Percentiles rank a stretch among this genome's conserved stretches.
These are phyloP conservation scores for Drosophila planitibia DNA, from an alignment of 2,888 invertebrate genomes.

Conservation along the genomic window DNA sequence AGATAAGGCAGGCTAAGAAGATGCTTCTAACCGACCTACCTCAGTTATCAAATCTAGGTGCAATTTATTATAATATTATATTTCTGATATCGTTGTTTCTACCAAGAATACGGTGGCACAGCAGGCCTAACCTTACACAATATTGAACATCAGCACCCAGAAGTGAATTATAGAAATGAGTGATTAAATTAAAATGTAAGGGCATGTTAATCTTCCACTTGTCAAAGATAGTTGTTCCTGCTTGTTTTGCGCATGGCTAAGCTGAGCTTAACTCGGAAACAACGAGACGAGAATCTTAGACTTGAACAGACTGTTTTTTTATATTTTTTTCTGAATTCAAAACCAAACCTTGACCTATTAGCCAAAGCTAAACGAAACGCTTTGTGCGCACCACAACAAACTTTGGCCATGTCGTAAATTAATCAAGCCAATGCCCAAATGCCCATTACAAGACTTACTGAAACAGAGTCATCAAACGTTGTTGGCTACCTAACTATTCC, in stretches of 20 bases:
- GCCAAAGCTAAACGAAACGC: slow-evolving; percentile 61
- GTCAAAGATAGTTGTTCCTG: background rate
- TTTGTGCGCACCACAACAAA: slow-evolving; percentile 48
- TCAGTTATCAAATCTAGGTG: background rate
- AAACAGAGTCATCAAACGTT: slow-evolving; percentile 74
- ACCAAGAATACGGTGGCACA: background rate
- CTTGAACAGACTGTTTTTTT: slow-evolving; percentile 12
- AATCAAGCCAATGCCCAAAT: slow-evolving; percentile 61
- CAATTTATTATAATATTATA: background rate
- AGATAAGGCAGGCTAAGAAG: background rate
- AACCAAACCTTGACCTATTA: slow-evolving; percentile 69
- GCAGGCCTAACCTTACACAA: background rate
- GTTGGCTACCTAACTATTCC: slow-evolving; percentile 46
- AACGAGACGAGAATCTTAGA: slow-evolving; percentile 38
- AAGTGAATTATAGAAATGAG: background rate
- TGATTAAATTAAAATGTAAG: background rate
- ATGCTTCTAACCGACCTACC: background rate
- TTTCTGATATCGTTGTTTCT: background rate
- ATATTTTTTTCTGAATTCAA: slow-evolving; percentile 19
- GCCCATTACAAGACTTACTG: slow-evolving; percentile 52
- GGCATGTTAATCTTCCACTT: background rate
- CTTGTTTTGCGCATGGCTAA: slow-evolving; percentile 5
- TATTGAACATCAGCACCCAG: background rate
- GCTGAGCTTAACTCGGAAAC: slow-evolving; percentile 5
- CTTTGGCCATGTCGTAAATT: slow-evolving; percentile 72